Evolutionary conservation across 2,888 invertebrate genomes (phyloP).

Genomic region (Falcaria lacertinaria): DNA sequence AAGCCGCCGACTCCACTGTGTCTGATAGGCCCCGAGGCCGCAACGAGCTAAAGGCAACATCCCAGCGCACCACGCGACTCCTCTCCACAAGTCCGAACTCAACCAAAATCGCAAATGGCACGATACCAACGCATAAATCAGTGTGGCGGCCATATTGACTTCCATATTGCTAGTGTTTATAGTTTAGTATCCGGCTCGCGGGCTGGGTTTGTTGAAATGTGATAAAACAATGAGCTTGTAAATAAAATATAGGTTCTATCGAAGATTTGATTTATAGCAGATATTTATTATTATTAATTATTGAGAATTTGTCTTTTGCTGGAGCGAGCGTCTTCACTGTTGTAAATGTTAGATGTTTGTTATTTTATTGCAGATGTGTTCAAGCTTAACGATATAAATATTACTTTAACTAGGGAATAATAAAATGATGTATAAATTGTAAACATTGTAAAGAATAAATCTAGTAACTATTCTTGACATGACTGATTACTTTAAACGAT

Average conservation of each 20-base stretch:
- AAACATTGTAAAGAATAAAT: neutral
- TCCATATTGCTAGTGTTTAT: constrained; percentile 36
- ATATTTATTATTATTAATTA: constrained; percentile 59
- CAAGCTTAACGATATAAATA: constrained; percentile 52
- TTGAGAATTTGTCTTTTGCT: constrained; percentile 33
- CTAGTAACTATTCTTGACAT: constrained; percentile 35
- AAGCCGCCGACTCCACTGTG: constrained; percentile 81
- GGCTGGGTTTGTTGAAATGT: constrained; percentile 63
- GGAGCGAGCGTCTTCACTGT: constrained; percentile 22
- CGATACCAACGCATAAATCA: constrained; percentile 81
- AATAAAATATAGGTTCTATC: constrained; percentile 56
- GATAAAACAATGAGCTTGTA: constrained; percentile 78
- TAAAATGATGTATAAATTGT: neutral
- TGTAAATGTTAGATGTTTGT: constrained; percentile 50
- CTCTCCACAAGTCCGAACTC: constrained; percentile 73
- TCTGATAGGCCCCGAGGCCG: constrained; percentile 65
- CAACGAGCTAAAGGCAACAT: constrained; percentile 82
- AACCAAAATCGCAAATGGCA: constrained; percentile 79
- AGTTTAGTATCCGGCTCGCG: constrained; percentile 37
- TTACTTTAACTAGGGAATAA: constrained; percentile 17
- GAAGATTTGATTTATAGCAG: constrained; percentile 51
- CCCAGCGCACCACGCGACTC: constrained; percentile 70
- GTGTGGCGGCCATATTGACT: constrained; percentile 87
- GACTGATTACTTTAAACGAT: constrained; percentile 63
- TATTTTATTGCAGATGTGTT: constrained; percentile 67